These are phyloP conservation scores for Cavia aperea DNA, from an alignment of 2,113 vertebrate species.

Conservation along the genomic window DNA sequence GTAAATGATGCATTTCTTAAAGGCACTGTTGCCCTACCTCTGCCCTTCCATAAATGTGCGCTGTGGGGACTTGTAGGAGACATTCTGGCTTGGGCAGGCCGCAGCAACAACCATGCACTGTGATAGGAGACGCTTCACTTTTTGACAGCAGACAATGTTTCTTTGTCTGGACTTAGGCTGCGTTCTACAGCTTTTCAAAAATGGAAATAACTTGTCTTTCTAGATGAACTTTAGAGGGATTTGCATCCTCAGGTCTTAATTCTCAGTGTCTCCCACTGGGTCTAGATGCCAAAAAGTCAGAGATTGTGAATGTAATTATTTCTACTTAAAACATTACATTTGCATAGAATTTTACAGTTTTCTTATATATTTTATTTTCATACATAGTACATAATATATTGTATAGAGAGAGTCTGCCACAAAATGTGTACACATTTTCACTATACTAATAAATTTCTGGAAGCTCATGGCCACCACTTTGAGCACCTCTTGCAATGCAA, in stretches of 20 bases:
- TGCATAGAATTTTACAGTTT: background rate
- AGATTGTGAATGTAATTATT: background rate
- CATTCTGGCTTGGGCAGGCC: background rate
- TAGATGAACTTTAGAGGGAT: background rate
- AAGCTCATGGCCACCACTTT: background rate
- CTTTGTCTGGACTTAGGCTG: background rate
- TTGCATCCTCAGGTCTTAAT: background rate
- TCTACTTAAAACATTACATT: conserved; percentile 4
- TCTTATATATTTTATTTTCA: background rate
- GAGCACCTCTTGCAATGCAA: background rate
- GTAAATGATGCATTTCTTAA: background rate
- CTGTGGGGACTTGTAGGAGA: background rate
- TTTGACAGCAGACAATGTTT: background rate
- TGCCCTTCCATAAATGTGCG: background rate
- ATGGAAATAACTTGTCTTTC: background rate
- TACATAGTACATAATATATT: background rate
- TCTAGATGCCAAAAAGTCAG: background rate
- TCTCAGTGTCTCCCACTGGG: background rate
- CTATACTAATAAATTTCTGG: background rate
- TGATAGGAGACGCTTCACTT: background rate
- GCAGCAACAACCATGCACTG: background rate
- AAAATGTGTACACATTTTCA: background rate
- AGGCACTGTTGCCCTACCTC: background rate
- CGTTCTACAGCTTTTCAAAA: background rate
- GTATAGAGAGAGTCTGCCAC: background rate